A percentile compares a stretch with the other conserved stretches of the same genome.
phyloP scores from a whole-genome alignment of 2,113 vertebrate species.

The Cinclus cinclus region DNA sequence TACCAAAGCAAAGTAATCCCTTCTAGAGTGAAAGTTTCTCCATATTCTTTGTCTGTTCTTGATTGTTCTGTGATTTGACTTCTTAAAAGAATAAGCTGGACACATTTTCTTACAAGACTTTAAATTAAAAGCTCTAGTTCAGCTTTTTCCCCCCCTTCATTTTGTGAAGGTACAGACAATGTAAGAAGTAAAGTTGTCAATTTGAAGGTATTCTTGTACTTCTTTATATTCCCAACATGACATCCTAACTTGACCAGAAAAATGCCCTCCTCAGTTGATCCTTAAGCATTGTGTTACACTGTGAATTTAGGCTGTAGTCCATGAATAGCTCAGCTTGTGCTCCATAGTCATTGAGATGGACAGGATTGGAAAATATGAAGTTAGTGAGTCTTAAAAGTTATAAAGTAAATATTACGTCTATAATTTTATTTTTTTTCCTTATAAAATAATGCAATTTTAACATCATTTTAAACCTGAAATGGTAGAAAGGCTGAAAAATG shows the following conservation, averaged over 20 bases:
- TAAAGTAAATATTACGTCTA: not conserved
- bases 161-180: not conserved
- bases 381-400: not conserved
- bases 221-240: not conserved
- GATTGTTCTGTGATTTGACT: not conserved
- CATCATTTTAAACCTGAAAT: not conserved
- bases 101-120: not conserved
- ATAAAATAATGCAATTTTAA: not conserved
- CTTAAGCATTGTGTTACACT: not conserved
- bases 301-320: not conserved
- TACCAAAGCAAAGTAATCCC: not conserved
- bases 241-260: not conserved
- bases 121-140: not conserved
- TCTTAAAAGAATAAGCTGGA: not conserved
- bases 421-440: not conserved
- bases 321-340: not conserved
- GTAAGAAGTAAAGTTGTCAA: not conserved
- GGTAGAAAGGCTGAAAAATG: not conserved
- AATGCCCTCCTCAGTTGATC: not conserved
- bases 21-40: not conserved
- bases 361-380: not conserved
- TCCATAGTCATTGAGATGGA: not conserved
- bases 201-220: not conserved
- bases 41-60: not conserved
- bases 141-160: accelerated